A percentile compares a stretch with the other conserved stretches of the same genome.
phyloP scores from a whole-genome alignment of 2,888 invertebrate genomes.

The Tiliacea aurago region DNA sequence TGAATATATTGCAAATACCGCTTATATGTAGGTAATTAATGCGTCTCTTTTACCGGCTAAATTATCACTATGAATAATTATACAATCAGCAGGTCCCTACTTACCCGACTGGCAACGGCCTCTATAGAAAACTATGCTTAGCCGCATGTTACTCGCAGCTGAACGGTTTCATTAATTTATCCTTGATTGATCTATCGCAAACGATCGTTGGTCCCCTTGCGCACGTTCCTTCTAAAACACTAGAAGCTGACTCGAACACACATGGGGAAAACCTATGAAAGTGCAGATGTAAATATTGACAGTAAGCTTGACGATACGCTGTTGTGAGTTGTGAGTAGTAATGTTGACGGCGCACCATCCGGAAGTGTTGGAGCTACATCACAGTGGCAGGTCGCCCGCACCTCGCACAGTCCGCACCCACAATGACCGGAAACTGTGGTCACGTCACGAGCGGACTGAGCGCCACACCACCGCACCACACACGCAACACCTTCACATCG shows the following conservation, averaged over 20 bases:
- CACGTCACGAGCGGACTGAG: background rate
- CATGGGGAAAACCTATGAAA: background rate
- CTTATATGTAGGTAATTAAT: slow-evolving; percentile 15
- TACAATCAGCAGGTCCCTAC: slow-evolving; percentile 8
- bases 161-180: background rate
- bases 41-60: slow-evolving; percentile 8
- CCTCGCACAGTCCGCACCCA: background rate
- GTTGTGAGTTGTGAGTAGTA: slow-evolving; percentile 15
- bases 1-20: slow-evolving; percentile 19
- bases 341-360: slow-evolving; percentile 5
- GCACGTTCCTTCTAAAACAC: background rate
- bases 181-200: background rate
- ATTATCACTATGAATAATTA: slow-evolving; percentile 30
- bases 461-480: background rate
- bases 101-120: background rate
- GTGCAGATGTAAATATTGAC: slow-evolving; percentile 40
- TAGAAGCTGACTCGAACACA: background rate
- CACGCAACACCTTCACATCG: background rate
- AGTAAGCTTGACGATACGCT: slow-evolving; percentile 5
- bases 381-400: background rate
- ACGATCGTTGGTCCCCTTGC: background rate
- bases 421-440: slow-evolving; percentile 20
- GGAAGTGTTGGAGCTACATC: slow-evolving; percentile 31
- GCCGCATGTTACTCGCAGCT: background rate
- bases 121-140: background rate